Evolutionary conservation across 2,797 vertebrate species (phyloP), one percentile per base, ranked within the genome.

Genomic region (Megaceryle alcyon): DNA sequence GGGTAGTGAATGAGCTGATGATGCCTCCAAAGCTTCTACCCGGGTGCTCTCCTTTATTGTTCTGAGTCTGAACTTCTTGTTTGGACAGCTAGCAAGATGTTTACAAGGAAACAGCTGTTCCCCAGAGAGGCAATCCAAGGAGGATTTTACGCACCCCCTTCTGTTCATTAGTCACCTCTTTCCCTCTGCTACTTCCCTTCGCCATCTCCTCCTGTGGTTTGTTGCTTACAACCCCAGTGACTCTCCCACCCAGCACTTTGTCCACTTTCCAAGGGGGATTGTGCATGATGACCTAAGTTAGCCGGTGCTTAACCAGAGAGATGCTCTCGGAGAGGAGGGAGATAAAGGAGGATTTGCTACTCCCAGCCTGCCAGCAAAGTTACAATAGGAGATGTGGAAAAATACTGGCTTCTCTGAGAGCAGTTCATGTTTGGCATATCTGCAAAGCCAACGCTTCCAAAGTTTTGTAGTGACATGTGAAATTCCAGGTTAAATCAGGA

Each of bases 81-180:
- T 96, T 97, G 97, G 96, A 96, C 90, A 95, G 94, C 93, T 96
- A 96, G 91, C 91, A 90, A 97, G 96, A 96, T 96, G 95, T 97
- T 97, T 97, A 97, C 92, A 96, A 92, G 95, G 95, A 94, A 95
- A 95, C 97, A 97, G 95, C 96, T 97, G 95, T 93, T 97, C 97
- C 96, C 96, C 83, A 95, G 96, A 92, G 95, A 97, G 82, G 82
- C 93, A 94, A 54, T 97, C 97, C 96, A 96, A 97, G 93, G 54
- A 97, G 93, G 93, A 93, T 96, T 97, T 95, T 90, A 94, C 3
- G 35, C 77, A 96, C 83, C 95, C 95, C 73, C 82, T 96, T 92
- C 92, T 96, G 94, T 93, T 96, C 93, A 88, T 97, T 96, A 97
- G 96, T 94, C 39, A 51, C 87, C 85, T 97, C 93, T 86, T 94